phyloP scores from a whole-genome alignment of 2,113 vertebrate genomes.

The Dipodomys spectabilis region DNA sequence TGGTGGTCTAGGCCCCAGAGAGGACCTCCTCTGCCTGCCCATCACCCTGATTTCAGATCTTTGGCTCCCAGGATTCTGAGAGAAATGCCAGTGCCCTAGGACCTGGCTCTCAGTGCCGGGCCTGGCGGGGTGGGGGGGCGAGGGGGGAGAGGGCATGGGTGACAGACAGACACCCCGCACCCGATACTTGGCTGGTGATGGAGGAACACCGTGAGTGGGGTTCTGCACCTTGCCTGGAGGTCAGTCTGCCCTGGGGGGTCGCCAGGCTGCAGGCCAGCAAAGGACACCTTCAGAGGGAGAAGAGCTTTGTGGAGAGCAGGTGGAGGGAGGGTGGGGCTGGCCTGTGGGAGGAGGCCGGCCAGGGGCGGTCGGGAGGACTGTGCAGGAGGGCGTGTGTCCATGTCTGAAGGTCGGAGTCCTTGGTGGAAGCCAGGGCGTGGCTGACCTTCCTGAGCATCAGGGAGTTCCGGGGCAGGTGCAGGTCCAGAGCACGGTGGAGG shows the following conservation, averaged over 20 bases:
- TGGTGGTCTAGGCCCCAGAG: background rate
- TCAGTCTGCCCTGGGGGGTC: background rate
- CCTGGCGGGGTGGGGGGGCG: background rate
- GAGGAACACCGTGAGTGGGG: background rate
- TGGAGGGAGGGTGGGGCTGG: background rate
- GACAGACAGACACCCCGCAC: background rate
- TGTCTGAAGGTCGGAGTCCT: background rate
- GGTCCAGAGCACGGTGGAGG: accelerated
- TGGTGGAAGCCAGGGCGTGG: background rate
- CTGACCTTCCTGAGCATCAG: background rate
- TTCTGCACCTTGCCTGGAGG: background rate
- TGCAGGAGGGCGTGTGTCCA: background rate
- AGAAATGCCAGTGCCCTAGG: background rate
- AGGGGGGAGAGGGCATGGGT: background rate
- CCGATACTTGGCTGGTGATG: background rate
- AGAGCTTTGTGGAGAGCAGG: background rate
- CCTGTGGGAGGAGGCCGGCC: background rate
- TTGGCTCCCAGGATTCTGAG: background rate
- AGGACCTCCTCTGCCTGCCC: background rate
- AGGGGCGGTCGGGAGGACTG: background rate
- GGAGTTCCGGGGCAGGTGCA: background rate
- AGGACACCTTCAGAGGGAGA: background rate
- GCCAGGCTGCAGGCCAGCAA: background rate
- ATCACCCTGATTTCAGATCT: background rate
- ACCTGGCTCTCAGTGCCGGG: background rate